These are phyloP conservation scores for Eira barbara DNA, from an alignment of 2,113 vertebrate species.

Conservation along the genomic window DNA sequence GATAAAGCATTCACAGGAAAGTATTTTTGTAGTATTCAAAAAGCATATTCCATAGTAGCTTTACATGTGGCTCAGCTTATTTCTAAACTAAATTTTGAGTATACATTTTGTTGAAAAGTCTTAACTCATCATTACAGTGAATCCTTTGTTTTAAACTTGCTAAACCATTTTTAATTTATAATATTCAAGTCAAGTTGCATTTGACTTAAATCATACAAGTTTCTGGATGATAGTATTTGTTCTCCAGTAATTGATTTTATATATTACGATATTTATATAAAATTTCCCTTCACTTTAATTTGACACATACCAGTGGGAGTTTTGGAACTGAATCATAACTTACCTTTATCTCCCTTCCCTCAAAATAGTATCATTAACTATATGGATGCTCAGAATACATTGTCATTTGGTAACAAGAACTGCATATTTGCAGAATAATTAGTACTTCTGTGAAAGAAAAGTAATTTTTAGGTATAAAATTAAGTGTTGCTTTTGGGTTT, in stretches of 20 bases:
- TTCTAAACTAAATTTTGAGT: constrained; percentile 54
- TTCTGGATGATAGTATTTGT: constrained; percentile 57
- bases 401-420: constrained; percentile 61
- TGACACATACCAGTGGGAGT: constrained; percentile 28
- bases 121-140: constrained; percentile 49
- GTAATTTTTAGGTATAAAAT: constrained; percentile 52
- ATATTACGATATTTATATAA: constrained; percentile 10
- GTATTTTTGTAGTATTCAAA: constrained; percentile 64
- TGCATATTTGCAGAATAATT: constrained; percentile 61
- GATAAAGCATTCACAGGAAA: constrained; percentile 47
- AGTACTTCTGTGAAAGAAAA: constrained; percentile 47
- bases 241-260: constrained; percentile 43
- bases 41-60: constrained; percentile 30
- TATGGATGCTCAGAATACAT: constrained; percentile 22
- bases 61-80: constrained; percentile 49
- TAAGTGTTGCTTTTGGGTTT: constrained; percentile 34
- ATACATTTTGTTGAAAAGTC: constrained; percentile 49
- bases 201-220: constrained; percentile 58
- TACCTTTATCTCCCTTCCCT: constrained; percentile 35
- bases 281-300: constrained; percentile 56
- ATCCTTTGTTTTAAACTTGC: constrained; percentile 62
- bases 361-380: constrained; percentile 11
- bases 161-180: constrained; percentile 54
- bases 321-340: constrained; percentile 50
- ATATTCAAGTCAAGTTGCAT: constrained; percentile 57